Conservation (phyloP, 2,888 invertebrate genomes). For the Leucozona laternaria region DNA sequence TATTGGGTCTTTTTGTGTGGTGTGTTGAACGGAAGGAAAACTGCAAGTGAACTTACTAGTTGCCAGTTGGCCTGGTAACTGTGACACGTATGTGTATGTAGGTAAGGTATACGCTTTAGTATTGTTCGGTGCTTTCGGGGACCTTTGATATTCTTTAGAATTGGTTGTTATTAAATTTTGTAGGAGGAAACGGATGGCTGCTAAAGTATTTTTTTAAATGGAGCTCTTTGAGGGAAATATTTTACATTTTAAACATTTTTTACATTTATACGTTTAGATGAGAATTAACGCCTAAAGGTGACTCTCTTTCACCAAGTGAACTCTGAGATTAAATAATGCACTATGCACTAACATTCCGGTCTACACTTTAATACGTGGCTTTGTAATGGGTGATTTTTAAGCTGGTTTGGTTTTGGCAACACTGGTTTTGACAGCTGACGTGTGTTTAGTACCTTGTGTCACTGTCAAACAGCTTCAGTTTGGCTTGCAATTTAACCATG, state of each 20-base stretch:
- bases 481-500: too few species aligned
- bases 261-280: neutral
- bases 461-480: too few species aligned
- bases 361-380: too few species aligned
- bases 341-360: too few species aligned
- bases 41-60: slow-evolving; percentile 29
- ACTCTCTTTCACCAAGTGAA: too few species aligned
- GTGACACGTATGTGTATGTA: neutral
- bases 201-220: neutral
- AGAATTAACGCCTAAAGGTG: too few species aligned
- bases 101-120: neutral
- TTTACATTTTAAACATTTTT: neutral
- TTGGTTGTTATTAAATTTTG: slow-evolving; percentile 40
- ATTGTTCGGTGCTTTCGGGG: neutral
- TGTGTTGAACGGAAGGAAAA: slow-evolving; percentile 9
- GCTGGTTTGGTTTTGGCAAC: too few species aligned
- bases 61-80: slow-evolving; percentile 19
- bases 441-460: too few species aligned
- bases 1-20: slow-evolving; percentile 7
- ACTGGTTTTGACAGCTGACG: too few species aligned
- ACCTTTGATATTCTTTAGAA: slow-evolving; percentile 1
- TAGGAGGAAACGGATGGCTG: neutral
- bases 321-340: too few species aligned
- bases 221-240: neutral
- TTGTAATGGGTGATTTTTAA: too few species aligned